Conservation (phyloP, 2,888 invertebrate species). For the Zhuqinia jingwanae region DNA sequence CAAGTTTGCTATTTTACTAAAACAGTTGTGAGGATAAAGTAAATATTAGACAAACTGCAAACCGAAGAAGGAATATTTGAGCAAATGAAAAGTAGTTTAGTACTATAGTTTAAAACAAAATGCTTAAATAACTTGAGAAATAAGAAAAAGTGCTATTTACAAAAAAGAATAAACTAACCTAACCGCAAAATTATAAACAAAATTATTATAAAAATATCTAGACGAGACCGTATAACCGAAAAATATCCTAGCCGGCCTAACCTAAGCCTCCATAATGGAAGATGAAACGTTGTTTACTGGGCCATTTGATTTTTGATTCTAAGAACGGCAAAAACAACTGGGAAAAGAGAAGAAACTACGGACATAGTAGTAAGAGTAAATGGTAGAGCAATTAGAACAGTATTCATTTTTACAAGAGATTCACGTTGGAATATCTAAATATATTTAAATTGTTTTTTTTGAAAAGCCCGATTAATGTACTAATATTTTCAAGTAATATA, state of each 20-base stretch:
- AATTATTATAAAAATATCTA: neutral
- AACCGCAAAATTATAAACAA: neutral
- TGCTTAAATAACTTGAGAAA: neutral
- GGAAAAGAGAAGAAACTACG: neutral
- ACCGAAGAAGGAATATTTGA: neutral
- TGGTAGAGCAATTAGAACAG: neutral
- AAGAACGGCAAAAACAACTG: slow-evolving; percentile 47
- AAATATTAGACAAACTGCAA: slow-evolving; percentile 45
- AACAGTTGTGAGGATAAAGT: neutral
- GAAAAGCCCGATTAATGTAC: too few relatives aligned
- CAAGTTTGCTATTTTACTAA: slow-evolving; percentile 18
- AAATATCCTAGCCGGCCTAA: slow-evolving; percentile 55
- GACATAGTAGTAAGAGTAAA: neutral
- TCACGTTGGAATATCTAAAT: too few relatives aligned
- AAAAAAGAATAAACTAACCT: slow-evolving; percentile 31
- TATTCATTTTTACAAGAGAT: neutral
- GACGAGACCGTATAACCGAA: slow-evolving; percentile 12
- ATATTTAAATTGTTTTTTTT: too few relatives aligned
- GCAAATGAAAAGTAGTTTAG: neutral
- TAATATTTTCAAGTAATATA: too few relatives aligned
- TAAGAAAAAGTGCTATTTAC: slow-evolving; percentile 38
- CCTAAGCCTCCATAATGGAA: slow-evolving; percentile 71
- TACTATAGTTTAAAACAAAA: neutral
- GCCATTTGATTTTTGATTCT: slow-evolving; percentile 14
- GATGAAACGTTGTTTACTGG: slow-evolving; percentile 49